These are phyloP conservation scores for Epinephelus fuscoguttatus DNA, from an alignment of 2,113 vertebrate genomes.

Conservation along the genomic window DNA sequence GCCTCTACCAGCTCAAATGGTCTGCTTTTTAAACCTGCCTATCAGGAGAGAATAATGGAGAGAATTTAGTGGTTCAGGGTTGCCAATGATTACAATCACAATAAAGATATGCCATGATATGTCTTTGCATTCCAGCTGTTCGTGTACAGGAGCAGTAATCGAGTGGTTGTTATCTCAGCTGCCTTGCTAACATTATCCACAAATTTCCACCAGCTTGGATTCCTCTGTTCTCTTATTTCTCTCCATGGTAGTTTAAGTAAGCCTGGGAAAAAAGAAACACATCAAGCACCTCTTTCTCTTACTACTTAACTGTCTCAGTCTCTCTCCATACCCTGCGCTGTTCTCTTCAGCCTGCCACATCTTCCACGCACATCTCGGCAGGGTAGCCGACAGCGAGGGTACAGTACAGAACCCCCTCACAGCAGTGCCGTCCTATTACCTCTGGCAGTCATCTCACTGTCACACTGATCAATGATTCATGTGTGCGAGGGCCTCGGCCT, in stretches of 20 bases:
- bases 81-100: constrained; percentile 10
- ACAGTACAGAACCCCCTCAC: constrained; percentile 60
- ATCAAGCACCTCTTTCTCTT: constrained; percentile 48
- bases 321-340: constrained; percentile 14
- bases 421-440: constrained; percentile 77
- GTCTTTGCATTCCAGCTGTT: constrained; percentile 34
- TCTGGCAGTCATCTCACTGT: constrained; percentile 81
- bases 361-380: constrained; percentile 49
- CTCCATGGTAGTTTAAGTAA: constrained; percentile 47
- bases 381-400: constrained; percentile 63
- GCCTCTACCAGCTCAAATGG: constrained; percentile 35
- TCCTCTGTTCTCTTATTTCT: constrained; percentile 21
- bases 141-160: constrained; percentile 16
- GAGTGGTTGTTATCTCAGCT: constrained; percentile 35
- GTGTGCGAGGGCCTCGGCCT: constrained; percentile 60
- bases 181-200: constrained; percentile 10
- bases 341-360: constrained; percentile 55
- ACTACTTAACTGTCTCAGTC: constrained; percentile 47
- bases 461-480: constrained; percentile 82
- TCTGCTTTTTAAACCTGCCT: constrained; percentile 13
- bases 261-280: constrained; percentile 45
- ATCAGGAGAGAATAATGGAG: constrained; percentile 7
- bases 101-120: constrained; percentile 19
- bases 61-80: constrained; percentile 24
- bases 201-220: constrained; percentile 16